These are phyloP conservation scores for Canis aureus DNA, from an alignment of 2,113 vertebrate genomes.

Conservation along the genomic window DNA sequence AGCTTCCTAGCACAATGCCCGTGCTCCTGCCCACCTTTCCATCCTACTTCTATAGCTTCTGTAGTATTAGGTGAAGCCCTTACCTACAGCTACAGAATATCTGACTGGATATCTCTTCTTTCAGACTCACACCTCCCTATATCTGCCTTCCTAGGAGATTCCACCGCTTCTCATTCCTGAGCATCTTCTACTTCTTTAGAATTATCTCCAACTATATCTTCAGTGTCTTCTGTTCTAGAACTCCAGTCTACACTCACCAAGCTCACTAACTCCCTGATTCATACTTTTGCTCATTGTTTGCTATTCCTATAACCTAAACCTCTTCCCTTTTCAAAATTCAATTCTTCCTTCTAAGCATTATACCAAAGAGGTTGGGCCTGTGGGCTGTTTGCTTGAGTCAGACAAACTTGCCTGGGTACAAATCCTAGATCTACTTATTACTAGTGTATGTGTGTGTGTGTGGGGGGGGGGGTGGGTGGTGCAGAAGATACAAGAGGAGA, in stretches of 20 bases:
- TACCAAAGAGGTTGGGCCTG: background rate
- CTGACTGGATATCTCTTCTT: background rate
- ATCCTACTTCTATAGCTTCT: background rate
- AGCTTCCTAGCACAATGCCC: background rate
- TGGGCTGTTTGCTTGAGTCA: background rate
- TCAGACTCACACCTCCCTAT: background rate
- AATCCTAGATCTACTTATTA: background rate
- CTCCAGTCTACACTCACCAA: background rate
- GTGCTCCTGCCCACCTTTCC: accelerated
- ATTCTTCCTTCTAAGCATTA: background rate
- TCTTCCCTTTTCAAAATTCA: background rate
- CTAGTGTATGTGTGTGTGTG: accelerated
- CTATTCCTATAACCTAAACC: background rate
- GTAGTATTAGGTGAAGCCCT: accelerated
- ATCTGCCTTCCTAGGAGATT: background rate
- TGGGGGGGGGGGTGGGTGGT: accelerated
- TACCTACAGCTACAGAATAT: background rate
- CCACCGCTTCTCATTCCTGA: background rate
- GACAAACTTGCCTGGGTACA: background rate
- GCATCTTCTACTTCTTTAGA: background rate
- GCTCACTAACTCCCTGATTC: background rate
- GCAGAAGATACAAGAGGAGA: background rate
- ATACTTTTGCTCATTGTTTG: background rate
- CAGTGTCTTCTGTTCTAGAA: background rate
- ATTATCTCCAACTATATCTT: background rate